Evolutionary conservation across 2,113 vertebrate genomes (phyloP), one percentile per base, ranked within the genome.

Genomic region (Miniopterus natalensis): DNA sequence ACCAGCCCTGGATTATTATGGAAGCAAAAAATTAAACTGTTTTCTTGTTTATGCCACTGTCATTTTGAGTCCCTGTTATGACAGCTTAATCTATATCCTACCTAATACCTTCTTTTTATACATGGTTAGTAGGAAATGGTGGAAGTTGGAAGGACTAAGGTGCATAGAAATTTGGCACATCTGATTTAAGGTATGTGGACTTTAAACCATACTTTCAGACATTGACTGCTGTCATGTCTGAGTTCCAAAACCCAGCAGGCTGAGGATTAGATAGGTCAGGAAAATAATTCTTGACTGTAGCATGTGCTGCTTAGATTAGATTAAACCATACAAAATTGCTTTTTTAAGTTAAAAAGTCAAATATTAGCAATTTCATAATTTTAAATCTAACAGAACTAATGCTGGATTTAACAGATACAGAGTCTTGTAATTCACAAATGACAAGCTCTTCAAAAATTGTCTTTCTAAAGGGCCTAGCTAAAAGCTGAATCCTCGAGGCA

Each of bases 201-300:
- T 92, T 90, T 81, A 86, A 81, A 65, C 40, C 17, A 55, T n/a
- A 49, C 11, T 61, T 36, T 18, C 63, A 86, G 61, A 94, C 18
- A 81, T 18, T 70, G 47, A 47, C 21, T 95, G 55, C 42, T 53
- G 73, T 90, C 61, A 36, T 59, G 53, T 84, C 49, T 77, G 27
- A 17, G 29, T 20, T 79, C 70, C 80, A 73, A 95, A 84, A 57
- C 9, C 27, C 51, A 78, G 53, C 31, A 73, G 51, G 18, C 20
- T 89, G 27, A 90, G 8, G 4, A 92, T 77, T 29, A 89, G 57
- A 61, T 7, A 78, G 40, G 12, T 87, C 75, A 87, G 85, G 71
- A 89, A 93, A 86, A 91, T 45, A 83, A 55, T 73, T 84, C 47
- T 45, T 90, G 53, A n/a, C 31, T 68, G n/a, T 89, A 51, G 51